phyloP scores from a whole-genome alignment of 2,888 invertebrate species.

The Chrysomela aeneicollis region DNA sequence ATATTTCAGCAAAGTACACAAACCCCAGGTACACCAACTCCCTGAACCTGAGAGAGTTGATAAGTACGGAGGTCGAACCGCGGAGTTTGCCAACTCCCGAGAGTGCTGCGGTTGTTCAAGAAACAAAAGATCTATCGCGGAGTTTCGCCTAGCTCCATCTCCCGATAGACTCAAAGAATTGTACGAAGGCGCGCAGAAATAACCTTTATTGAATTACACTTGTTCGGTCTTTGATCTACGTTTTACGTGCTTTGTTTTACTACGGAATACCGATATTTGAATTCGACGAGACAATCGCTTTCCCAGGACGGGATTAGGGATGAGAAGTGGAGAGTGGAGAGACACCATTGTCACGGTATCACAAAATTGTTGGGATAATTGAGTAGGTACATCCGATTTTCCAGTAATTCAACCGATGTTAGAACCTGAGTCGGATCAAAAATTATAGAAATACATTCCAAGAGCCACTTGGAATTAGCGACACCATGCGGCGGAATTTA shows the following conservation, averaged over 20 bases:
- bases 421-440: too few species aligned
- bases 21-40: neutral
- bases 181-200: slow-evolving; percentile 24
- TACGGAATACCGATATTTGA: slow-evolving; percentile 18
- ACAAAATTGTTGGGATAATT: too few species aligned
- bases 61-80: neutral
- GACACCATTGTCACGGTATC: too few species aligned
- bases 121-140: neutral
- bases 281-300: neutral
- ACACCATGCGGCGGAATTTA: too few species aligned
- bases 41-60: neutral
- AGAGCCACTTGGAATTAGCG: too few species aligned
- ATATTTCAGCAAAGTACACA: neutral
- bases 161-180: slow-evolving; percentile 26
- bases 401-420: too few species aligned
- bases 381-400: too few species aligned
- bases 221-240: slow-evolving; percentile 29
- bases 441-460: too few species aligned
- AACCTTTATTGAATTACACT: slow-evolving; percentile 34
- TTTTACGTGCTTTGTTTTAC: slow-evolving; percentile 26
- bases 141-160: neutral
- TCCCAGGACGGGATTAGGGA: neutral
- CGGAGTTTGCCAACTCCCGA: neutral
- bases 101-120: neutral
- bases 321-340: neutral